Evolutionary conservation across 2,888 invertebrate genomes (phyloP).

Genomic region (Apodemia mormo): DNA sequence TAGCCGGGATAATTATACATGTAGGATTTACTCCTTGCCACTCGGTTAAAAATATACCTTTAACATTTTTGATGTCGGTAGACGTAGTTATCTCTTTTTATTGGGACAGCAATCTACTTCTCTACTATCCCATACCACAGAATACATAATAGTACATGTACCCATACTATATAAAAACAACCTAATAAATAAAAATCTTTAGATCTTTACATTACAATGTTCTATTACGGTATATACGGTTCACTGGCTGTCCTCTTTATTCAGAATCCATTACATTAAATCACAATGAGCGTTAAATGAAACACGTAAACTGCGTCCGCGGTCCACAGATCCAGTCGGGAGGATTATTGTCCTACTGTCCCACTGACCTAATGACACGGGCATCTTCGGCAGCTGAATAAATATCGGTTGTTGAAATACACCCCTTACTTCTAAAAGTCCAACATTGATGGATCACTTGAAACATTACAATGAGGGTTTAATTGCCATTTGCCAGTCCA

Average conservation of each 20-base stretch:
- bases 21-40: too few species aligned
- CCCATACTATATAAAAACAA: too few species aligned
- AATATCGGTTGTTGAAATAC: conserved; percentile 43
- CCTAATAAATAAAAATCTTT: not conserved
- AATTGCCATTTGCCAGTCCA: conserved; percentile 1
- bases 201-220: not conserved
- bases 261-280: conserved; percentile 24
- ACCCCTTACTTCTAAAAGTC: not conserved
- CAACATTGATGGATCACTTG: not conserved
- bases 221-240: conserved; percentile 24
- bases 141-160: too few species aligned
- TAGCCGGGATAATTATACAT: too few species aligned
- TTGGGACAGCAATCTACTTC: not conserved
- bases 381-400: conserved; percentile 54
- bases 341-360: conserved; percentile 48
- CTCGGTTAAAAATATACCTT: too few species aligned
- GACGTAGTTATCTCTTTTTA: not conserved
- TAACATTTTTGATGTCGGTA: not conserved
- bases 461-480: not conserved
- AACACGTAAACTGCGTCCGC: conserved; percentile 33
- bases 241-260: conserved; percentile 13
- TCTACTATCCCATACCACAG: too few species aligned
- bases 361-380: conserved; percentile 70
- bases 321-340: conserved; percentile 46
- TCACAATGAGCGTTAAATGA: conserved; percentile 42